Conservation (phyloP, 2,113 vertebrate genomes). For the human (Homo sapiens) region DNA sequence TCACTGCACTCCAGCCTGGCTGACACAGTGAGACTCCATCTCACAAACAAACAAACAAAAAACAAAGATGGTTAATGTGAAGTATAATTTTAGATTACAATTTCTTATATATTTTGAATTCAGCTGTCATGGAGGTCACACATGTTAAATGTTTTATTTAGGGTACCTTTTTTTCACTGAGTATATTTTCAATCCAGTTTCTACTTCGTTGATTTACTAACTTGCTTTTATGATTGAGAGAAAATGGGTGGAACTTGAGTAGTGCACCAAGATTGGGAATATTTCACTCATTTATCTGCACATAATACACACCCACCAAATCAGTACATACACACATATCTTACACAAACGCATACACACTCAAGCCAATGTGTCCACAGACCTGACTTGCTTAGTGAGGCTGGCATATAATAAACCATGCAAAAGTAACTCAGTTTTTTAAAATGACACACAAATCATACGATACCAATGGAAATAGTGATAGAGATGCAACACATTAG, state of each 20-base stretch:
- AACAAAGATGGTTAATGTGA: background rate
- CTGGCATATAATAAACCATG: background rate
- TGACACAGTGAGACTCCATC: no score
- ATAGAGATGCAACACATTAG: background rate
- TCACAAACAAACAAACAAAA: no score
- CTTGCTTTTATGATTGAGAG: background rate
- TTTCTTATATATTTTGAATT: background rate
- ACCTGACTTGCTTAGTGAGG: background rate
- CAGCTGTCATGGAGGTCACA: background rate
- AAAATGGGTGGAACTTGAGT: background rate
- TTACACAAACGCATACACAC: background rate
- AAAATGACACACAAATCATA: background rate
- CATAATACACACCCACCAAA: background rate
- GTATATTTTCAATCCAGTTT: background rate
- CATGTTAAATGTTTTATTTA: background rate
- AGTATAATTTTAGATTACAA: background rate
- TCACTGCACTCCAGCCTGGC: no score
- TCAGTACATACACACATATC: no score
- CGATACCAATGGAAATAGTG: background rate
- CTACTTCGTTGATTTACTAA: background rate
- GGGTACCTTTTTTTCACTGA: background rate
- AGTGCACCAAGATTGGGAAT: background rate
- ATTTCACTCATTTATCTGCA: background rate
- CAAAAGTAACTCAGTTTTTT: background rate
- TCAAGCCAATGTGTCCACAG: background rate